Evolutionary conservation across 1,140 invertebrate genomes (phyloP), one percentile per base, ranked within the genome.

Genomic region (Aphis craccivora): DNA sequence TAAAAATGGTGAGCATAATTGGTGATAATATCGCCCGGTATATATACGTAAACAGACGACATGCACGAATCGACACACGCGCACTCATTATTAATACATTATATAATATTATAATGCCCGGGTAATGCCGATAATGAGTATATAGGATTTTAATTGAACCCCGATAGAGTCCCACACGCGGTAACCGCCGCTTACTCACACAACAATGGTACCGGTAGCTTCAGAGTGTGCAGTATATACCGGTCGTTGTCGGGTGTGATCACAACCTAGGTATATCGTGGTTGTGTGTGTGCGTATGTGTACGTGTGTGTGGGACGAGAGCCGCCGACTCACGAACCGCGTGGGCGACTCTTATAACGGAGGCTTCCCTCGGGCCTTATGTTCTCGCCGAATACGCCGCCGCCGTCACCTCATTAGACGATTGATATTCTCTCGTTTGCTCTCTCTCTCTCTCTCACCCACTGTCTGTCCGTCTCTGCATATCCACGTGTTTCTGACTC

Each of bases 61-160:
- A 18, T 14, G 2, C 22, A 86, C 83, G 55, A 30, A 55, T 30
- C 23, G 8, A 45, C 45, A n/a, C 6, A 43, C 37, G 9, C 37
- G 11, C 23, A 4, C 25, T 2, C 11, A 86, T 86, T n/a, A 51
- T 51, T 51, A 48, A n/a, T 87, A 87, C 14, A 2, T n/a, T n/a
- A 51, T 14, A 51, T 51, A 18, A 51, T 51, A 18, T 22, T 20
- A 20, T 20, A n/a, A 87, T 81, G 30, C 43, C 18, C 43, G 14
- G 40, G 40, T 45, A 2, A 14, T 30, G 30, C 5, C 60, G 90
- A 48, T 81, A 91, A 81, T 83, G 67, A 91, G 90, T 91, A 48
- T 91, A 91, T 91, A 67, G 90, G 90, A 91, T 91, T 83, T 91
- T 91, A 91, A 91, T 91, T 91, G 90, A 91, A 48, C 40, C 37